These are phyloP conservation scores for Mareca strepera DNA, from an alignment of 2,797 vertebrate genomes.

Conservation along the genomic window DNA sequence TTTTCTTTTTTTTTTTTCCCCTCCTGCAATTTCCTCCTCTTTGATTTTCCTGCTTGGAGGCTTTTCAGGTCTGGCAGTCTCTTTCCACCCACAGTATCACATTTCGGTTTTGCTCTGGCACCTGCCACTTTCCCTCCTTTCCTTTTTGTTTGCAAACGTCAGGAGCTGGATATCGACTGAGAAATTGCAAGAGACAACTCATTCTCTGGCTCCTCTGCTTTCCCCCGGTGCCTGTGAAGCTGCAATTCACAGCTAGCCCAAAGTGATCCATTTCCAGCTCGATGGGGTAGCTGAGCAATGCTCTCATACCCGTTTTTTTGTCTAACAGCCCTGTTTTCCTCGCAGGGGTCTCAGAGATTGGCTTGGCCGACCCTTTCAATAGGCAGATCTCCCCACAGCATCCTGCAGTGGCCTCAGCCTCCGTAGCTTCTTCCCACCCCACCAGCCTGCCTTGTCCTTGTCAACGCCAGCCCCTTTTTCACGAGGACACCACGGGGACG, in stretches of 20 bases:
- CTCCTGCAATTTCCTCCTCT: constrained; percentile 42
- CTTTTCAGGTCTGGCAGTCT: constrained; percentile 61
- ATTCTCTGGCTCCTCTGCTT: constrained; percentile 36
- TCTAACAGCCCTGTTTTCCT: constrained; percentile 24
- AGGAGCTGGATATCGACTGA: constrained; percentile 42
- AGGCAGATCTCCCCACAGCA: background rate
- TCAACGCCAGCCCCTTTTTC: background rate
- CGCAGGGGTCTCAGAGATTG: background rate
- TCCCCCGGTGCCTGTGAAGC: constrained; percentile 5
- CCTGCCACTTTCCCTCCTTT: constrained; percentile 51
- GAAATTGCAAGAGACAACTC: constrained; percentile 56
- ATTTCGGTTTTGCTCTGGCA: constrained; percentile 46
- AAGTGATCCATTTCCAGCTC: constrained; percentile 30
- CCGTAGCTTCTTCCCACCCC: background rate
- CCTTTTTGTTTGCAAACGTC: constrained; percentile 54
- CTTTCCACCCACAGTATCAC: constrained; percentile 59
- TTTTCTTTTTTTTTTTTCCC: background rate
- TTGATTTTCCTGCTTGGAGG: constrained; percentile 42
- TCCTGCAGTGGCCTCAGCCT: background rate
- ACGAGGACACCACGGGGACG: background rate
- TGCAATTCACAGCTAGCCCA: constrained; percentile 29
- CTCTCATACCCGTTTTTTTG: background rate
- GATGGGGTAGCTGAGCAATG: background rate
- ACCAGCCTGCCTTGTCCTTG: background rate
- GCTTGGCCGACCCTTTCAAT: background rate